Conservation (phyloP, 2,888 invertebrate genomes). For the Pachliopta kotzebuea region DNA sequence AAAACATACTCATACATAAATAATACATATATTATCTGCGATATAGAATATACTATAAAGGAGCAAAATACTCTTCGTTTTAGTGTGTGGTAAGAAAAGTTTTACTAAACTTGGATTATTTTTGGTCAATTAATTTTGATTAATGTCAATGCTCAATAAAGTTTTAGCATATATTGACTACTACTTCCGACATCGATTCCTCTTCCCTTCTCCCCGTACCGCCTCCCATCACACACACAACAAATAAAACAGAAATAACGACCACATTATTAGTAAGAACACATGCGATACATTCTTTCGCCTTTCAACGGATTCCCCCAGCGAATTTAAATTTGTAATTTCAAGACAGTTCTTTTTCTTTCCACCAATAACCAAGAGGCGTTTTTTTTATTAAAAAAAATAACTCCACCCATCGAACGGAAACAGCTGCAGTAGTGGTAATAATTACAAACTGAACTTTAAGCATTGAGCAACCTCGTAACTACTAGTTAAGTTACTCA, state of each 20-base stretch:
- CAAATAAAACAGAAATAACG: slow-evolving; percentile 37
- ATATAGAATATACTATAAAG: background rate
- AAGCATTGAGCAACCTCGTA: slow-evolving; percentile 55
- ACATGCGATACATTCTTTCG: slow-evolving; percentile 72
- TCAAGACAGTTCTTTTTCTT: slow-evolving; percentile 51
- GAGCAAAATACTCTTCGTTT: background rate
- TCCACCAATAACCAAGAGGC: slow-evolving; percentile 69
- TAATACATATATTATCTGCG: background rate
- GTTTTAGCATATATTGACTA: slow-evolving; percentile 2
- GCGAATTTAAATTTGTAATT: slow-evolving; percentile 78
- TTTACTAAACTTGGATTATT: background rate
- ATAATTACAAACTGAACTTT: slow-evolving; percentile 72
- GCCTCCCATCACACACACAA: background rate
- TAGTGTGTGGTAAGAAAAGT: background rate
- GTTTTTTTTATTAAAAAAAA: slow-evolving; percentile 62
- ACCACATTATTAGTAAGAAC: slow-evolving; percentile 56
- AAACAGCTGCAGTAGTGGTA: slow-evolving; percentile 73
- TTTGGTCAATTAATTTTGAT: background rate
- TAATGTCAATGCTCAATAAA: background rate
- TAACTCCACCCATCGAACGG: slow-evolving; percentile 69
- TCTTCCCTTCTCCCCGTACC: background rate
- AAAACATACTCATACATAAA: background rate
- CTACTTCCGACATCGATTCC: background rate
- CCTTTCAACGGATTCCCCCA: slow-evolving; percentile 67
- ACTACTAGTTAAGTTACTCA: slow-evolving; percentile 32